Evolutionary conservation across 2,888 invertebrate genomes (phyloP).

Genomic region (Cosmopolites sordidus): DNA sequence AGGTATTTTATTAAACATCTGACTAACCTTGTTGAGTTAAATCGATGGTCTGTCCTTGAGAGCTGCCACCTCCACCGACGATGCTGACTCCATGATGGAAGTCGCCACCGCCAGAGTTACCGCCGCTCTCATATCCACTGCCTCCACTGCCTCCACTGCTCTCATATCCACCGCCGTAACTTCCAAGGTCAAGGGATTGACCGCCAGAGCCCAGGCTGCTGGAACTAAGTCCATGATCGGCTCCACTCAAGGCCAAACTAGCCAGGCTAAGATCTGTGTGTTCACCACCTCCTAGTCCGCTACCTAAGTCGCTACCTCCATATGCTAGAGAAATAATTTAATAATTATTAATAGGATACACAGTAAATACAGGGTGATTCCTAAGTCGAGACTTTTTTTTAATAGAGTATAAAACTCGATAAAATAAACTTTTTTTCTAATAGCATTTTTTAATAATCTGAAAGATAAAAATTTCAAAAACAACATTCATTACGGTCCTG

Average conservation of each 20-base stretch:
- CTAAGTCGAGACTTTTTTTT: too few species aligned
- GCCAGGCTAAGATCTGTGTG: slow-evolving; percentile 19
- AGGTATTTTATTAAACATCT: too few species aligned
- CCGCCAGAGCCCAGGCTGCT: slow-evolving; percentile 25
- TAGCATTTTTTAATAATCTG: too few species aligned
- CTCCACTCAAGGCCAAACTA: slow-evolving; percentile 18
- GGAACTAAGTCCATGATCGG: slow-evolving; percentile 22
- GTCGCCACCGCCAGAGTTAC: slow-evolving; percentile 32
- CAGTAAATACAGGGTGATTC: background rate
- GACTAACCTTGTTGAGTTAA: slow-evolving; percentile 32
- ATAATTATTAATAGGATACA: background rate
- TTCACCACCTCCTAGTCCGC: slow-evolving; percentile 5
- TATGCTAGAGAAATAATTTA: slow-evolving; percentile 15
- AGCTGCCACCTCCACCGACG: slow-evolving; percentile 32
- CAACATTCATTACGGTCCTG: too few species aligned
- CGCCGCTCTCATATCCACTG: slow-evolving; percentile 23
- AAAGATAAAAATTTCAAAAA: too few species aligned
- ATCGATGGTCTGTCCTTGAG: slow-evolving; percentile 32
- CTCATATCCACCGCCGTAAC: slow-evolving; percentile 13
- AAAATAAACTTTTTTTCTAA: too few species aligned
- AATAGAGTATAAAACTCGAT: too few species aligned
- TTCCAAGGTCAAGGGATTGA: slow-evolving; percentile 18
- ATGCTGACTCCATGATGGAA: slow-evolving; percentile 37
- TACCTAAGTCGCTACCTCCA: slow-evolving; percentile 7
- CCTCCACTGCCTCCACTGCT: slow-evolving; percentile 28